These are phyloP conservation scores for Drosophila paulistorum DNA, from an alignment of 1,140 invertebrate species.

Conservation along the genomic window DNA sequence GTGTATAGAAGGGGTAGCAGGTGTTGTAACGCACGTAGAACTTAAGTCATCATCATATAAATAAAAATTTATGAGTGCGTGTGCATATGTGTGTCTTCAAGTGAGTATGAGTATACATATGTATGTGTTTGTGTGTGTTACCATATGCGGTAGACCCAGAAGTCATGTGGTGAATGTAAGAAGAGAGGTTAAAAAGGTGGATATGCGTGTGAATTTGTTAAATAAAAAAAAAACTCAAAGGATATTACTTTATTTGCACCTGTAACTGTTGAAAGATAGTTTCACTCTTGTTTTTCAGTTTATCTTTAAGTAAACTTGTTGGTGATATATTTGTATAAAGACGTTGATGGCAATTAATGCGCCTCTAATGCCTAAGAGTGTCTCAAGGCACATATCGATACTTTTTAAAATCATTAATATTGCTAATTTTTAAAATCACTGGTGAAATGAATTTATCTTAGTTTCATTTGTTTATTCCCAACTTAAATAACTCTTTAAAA, in stretches of 20 bases:
- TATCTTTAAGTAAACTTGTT: not conserved
- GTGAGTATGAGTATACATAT: slow-evolving; percentile 24
- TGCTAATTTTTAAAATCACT: no score
- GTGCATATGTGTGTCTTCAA: slow-evolving; percentile 24
- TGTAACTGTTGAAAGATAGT: slow-evolving; percentile 30
- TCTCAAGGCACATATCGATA: no score
- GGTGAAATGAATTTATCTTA: no score
- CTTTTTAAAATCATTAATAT: no score
- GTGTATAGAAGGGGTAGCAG: slow-evolving; percentile 27
- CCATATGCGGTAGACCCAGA: slow-evolving; percentile 38
- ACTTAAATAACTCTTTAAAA: no score
- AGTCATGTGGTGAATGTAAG: slow-evolving; percentile 36
- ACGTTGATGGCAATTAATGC: no score
- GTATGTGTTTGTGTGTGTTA: slow-evolving; percentile 37
- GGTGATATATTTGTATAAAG: no score
- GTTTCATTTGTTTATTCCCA: no score
- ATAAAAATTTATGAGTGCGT: slow-evolving; percentile 74
- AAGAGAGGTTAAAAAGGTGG: slow-evolving; percentile 11
- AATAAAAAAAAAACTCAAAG: slow-evolving; percentile 27
- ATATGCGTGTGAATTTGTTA: slow-evolving; percentile 30
- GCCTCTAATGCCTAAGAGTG: no score
- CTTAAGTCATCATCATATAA: slow-evolving; percentile 80
- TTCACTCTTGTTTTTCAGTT: not conserved
- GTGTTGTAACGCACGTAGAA: slow-evolving; percentile 72
- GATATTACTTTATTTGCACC: slow-evolving; percentile 58